Evolutionary conservation across 2,888 invertebrate species (phyloP).

Genomic region (Coenonympha glycerion): DNA sequence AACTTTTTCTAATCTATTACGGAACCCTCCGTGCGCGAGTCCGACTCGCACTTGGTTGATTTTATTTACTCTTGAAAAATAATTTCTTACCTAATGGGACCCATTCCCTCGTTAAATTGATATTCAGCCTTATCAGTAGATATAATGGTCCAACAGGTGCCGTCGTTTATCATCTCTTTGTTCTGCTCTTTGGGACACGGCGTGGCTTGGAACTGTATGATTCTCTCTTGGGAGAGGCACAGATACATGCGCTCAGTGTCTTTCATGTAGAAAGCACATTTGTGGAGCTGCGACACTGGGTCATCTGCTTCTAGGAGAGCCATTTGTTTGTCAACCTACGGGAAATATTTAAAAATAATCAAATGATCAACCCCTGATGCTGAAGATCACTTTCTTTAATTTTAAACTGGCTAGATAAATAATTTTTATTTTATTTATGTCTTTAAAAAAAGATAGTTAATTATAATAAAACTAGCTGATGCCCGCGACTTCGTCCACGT

Average conservation of each 20-base stretch:
- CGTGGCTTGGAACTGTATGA: slow-evolving; percentile 99
- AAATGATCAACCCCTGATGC: no score
- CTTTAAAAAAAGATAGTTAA: no score
- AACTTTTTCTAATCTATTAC: no score
- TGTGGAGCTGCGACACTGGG: slow-evolving; percentile 99
- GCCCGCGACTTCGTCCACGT: no score
- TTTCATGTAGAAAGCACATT: slow-evolving; percentile 99
- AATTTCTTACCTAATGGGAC: slow-evolving; percentile 84
- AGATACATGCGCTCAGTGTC: slow-evolving; percentile 99
- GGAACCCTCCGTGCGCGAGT: no score
- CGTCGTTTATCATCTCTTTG: slow-evolving; percentile 99
- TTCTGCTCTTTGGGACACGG: slow-evolving; percentile 97
- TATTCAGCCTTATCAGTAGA: slow-evolving; percentile 99
- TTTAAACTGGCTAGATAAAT: no score
- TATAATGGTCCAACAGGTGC: slow-evolving; percentile 99
- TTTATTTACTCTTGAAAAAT: no score
- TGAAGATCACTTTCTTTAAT: no score
- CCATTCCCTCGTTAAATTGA: slow-evolving; percentile 99
- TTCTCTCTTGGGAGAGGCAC: slow-evolving; percentile 97
- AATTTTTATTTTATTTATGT: no score
- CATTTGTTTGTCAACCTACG: slow-evolving; percentile 97
- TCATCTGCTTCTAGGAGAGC: slow-evolving; percentile 98
- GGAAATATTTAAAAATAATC: slow-evolving; percentile 9
- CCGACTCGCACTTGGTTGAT: no score
- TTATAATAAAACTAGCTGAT: no score